phyloP scores from a whole-genome alignment of 2,113 vertebrate species.

The Alethe diademata region DNA sequence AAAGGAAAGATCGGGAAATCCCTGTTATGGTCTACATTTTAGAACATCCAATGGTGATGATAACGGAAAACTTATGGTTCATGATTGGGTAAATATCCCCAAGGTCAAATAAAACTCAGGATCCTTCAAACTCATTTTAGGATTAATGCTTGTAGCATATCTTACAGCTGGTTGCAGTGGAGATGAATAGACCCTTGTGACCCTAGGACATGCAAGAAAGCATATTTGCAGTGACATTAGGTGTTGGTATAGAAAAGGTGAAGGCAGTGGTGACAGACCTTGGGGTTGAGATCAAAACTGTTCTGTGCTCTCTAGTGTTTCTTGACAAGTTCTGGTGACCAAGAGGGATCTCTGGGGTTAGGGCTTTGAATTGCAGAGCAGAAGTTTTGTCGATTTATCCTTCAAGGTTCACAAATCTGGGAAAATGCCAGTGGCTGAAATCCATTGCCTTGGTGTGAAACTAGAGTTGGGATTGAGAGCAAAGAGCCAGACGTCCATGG shows the following conservation, averaged over 20 bases:
- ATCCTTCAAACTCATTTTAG: not conserved
- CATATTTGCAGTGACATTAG: not conserved
- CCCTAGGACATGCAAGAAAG: accelerated
- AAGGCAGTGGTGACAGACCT: not conserved
- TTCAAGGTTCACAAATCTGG: not conserved
- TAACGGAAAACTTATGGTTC: not conserved
- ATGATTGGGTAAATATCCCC: not conserved
- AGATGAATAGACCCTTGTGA: not conserved
- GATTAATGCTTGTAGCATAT: not conserved
- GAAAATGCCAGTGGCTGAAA: not conserved
- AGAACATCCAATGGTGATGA: not conserved
- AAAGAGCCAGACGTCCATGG: not conserved
- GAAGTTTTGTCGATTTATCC: not conserved
- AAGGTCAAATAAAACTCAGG: not conserved
- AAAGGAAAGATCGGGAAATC: not conserved
- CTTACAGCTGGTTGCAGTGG: not conserved
- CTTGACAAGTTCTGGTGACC: not conserved
- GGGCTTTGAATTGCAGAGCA: not conserved
- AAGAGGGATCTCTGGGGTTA: not conserved
- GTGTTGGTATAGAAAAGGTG: not conserved
- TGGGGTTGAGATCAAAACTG: not conserved
- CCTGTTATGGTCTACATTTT: not conserved
- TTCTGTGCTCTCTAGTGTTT: not conserved
- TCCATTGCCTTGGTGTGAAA: not conserved
- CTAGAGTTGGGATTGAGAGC: not conserved